Conservation (phyloP, 2,888 invertebrate genomes). For the Eucriotettix oculatus region DNA sequence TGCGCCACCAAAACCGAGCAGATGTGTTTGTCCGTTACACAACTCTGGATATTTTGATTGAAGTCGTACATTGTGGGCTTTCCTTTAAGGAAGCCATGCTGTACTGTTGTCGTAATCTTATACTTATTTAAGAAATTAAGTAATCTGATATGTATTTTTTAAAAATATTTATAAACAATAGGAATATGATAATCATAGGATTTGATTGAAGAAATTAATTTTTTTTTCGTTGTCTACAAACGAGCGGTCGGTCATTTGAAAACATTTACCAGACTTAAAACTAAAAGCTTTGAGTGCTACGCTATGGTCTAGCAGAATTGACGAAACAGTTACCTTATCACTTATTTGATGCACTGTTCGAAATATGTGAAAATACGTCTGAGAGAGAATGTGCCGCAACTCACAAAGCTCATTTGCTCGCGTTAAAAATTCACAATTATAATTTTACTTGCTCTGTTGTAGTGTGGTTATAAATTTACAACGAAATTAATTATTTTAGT, state of each 20-base stretch:
- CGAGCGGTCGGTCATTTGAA: constrained; percentile 9
- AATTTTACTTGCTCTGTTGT: constrained; percentile 4
- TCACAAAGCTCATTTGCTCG: constrained; percentile 11
- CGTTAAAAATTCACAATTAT: constrained; percentile 9
- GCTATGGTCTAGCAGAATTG: constrained; percentile 4
- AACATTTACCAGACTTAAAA: constrained; percentile 12
- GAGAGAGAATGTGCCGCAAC: no score
- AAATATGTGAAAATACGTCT: constrained; percentile 13
- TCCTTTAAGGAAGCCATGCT: no score
- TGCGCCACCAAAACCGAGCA: no score
- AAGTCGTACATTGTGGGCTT: no score
- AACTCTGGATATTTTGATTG: no score
- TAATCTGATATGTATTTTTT: no score
- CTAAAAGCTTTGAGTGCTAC: constrained; percentile 11
- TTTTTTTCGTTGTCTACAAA: background rate
- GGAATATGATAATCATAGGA: no score
- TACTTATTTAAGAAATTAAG: no score
- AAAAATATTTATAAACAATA: no score
- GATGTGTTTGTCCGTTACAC: no score
- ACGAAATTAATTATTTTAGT: constrained; percentile 11
- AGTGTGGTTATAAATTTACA: constrained; percentile 11
- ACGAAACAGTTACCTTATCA: constrained; percentile 7
- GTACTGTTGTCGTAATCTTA: no score
- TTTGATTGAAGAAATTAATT: background rate
- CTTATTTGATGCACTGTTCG: constrained; percentile 1